Percentiles rank a stretch among this genome's conserved stretches.
Evolutionary conservation across 2,888 invertebrate genomes (phyloP).

Genomic region (Mesochorus sp.): DNA sequence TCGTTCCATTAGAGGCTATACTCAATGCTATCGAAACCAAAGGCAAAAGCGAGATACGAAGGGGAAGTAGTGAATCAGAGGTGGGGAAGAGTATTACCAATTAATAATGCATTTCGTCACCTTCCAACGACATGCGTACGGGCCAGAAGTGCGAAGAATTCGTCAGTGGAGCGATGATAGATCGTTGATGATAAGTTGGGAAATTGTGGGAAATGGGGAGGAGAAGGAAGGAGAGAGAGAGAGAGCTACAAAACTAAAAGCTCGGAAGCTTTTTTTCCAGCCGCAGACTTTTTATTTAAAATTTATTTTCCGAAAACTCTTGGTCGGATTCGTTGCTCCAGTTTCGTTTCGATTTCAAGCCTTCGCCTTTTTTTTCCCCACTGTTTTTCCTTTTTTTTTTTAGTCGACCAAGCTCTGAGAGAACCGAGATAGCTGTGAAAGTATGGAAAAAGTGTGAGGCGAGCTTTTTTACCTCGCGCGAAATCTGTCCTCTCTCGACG

Average conservation of each 20-base stretch:
- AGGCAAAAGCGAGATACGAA: conserved; percentile 5
- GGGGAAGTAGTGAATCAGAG: background rate
- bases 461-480: conserved; percentile 44
- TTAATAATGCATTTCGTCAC: conserved; percentile 42
- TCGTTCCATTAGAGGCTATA: conserved; percentile 51
- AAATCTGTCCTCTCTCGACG: conserved; percentile 38
- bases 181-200: background rate
- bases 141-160: background rate
- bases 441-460: conserved; percentile 19
- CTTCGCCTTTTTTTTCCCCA: conserved; percentile 8
- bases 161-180: background rate
- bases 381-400: background rate
- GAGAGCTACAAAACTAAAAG: no score
- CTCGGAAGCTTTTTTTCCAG: no score
- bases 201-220: no score
- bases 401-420: conserved; percentile 1
- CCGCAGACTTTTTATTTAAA: no score
- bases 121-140: background rate
- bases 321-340: background rate
- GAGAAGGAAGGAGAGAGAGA: no score
- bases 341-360: background rate
- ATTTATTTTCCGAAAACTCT: no score
- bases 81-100: conserved; percentile 21
- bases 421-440: background rate
- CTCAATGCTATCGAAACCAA: conserved; percentile 33